Conservation (phyloP, 2,797 vertebrate genomes). For the Enteromius treurensis region DNA sequence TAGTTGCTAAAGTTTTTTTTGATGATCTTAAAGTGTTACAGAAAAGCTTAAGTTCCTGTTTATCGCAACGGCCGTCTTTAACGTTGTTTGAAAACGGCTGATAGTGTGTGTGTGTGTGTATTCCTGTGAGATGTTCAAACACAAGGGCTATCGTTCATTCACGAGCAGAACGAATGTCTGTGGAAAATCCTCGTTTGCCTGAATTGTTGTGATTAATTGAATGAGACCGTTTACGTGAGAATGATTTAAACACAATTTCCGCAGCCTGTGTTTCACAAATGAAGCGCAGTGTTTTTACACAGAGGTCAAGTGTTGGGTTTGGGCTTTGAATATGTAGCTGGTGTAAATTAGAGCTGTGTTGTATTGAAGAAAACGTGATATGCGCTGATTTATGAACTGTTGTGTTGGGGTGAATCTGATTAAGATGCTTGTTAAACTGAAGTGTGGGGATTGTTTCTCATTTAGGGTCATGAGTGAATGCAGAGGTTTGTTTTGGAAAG, state of each 20-base stretch:
- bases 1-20: not conserved
- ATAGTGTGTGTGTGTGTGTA: not conserved
- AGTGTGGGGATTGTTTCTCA: not conserved
- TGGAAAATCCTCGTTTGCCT: not conserved
- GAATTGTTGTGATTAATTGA: constrained; percentile 5
- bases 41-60: not conserved
- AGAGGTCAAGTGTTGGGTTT: not conserved
- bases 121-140: not conserved
- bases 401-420: not conserved
- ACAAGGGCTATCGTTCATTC: not conserved
- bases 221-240: not conserved
- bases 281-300: not conserved
- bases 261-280: not conserved
- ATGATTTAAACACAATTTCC: not conserved
- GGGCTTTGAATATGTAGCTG: not conserved
- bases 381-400: not conserved
- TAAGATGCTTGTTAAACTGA: not conserved
- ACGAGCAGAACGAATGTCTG: not conserved
- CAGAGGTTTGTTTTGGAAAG: not conserved
- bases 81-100: not conserved
- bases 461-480: not conserved
- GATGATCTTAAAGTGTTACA: not conserved
- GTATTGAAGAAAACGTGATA: not conserved
- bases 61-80: not conserved
- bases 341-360: not conserved